Evolutionary conservation across 2,888 invertebrate species (phyloP).

Genomic region (Carpatolechia fugitivella): DNA sequence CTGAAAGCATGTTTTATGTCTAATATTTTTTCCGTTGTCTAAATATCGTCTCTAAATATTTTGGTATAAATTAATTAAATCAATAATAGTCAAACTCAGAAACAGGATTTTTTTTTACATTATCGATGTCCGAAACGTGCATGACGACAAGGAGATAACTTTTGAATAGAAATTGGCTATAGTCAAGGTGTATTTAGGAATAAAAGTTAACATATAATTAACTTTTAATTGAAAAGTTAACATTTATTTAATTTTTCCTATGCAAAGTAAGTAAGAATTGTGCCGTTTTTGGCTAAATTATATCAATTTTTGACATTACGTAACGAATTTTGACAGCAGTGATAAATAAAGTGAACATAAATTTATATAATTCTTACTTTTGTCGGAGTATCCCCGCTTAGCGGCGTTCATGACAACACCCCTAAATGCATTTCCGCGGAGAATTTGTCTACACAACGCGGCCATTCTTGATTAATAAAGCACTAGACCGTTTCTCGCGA

Average conservation of each 20-base stretch:
- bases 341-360: conserved; percentile 30
- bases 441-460: conserved; percentile 86
- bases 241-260: too few relatives aligned
- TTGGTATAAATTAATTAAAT: too few relatives aligned
- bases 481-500: conserved; percentile 73
- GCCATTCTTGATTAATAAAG: conserved; percentile 81
- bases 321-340: conserved; percentile 65
- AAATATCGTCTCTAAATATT: too few relatives aligned
- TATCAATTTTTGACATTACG: conserved; percentile 67
- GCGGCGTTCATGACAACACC: conserved; percentile 81
- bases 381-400: conserved; percentile 80
- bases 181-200: not conserved
- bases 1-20: not conserved
- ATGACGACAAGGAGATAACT: not conserved
- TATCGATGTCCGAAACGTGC: conserved; percentile 8
- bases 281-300: not conserved
- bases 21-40: too few relatives aligned
- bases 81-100: too few relatives aligned
- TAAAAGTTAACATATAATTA: not conserved
- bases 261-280: not conserved
- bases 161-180: not conserved
- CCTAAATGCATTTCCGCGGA: conserved; percentile 81
- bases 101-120: not conserved
- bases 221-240: not conserved
- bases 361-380: conserved; percentile 77